A percentile compares a stretch with the other conserved stretches of the same genome.
These are phyloP conservation scores for Conus canariensis DNA, from an alignment of 2,888 invertebrate genomes.

Conservation along the genomic window DNA sequence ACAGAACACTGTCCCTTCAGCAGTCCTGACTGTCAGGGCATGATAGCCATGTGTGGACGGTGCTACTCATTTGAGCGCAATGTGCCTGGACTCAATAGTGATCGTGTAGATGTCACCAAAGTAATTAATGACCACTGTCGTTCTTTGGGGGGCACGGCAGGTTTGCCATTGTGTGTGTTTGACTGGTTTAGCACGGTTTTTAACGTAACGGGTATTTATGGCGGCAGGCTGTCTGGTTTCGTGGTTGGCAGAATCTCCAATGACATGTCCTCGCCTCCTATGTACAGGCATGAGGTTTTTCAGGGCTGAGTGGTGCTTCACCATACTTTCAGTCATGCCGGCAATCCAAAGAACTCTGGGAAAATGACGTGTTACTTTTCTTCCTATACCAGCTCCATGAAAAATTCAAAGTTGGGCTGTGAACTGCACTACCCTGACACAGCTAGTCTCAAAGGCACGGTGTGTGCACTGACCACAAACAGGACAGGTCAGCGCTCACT, in stretches of 20 bases:
- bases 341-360: background rate
- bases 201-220: no score
- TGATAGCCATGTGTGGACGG: background rate
- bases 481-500: background rate
- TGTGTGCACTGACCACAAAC: background rate
- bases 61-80: background rate
- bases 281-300: background rate
- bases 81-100: no score
- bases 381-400: background rate
- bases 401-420: no score
- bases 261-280: background rate
- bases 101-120: no score
- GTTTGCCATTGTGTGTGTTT: background rate
- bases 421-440: no score
- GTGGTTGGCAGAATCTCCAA: background rate
- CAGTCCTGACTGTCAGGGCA: background rate
- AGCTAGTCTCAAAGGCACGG: no score
- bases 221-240: background rate
- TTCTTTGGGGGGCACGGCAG: background rate
- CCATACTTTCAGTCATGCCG: background rate
- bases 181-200: background rate
- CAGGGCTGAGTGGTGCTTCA: background rate
- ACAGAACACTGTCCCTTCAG: constrained; percentile 11
- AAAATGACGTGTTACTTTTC: background rate
- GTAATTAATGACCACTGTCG: background rate